These are phyloP conservation scores for Mungos mungo DNA, from an alignment of 2,113 vertebrate genomes.

Conservation along the genomic window DNA sequence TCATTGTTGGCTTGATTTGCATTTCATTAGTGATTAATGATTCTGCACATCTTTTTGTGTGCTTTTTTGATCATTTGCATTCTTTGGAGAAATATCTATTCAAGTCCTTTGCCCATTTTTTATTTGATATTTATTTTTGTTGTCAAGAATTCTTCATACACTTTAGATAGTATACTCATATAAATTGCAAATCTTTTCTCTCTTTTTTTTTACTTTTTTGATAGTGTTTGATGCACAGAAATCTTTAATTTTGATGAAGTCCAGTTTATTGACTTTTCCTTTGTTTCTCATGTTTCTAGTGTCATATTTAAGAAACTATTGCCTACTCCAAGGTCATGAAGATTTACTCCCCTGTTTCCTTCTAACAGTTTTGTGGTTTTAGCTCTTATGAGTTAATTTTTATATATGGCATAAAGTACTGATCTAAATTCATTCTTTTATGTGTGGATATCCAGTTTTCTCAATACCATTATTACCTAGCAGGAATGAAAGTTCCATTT, in stretches of 20 bases:
- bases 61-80: not conserved
- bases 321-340: not conserved
- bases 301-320: not conserved
- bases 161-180: not conserved
- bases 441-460: not conserved
- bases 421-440: not conserved
- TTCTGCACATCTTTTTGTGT: not conserved
- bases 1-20: not conserved
- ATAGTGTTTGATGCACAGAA: not conserved
- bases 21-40: not conserved
- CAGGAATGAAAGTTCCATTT: not conserved
- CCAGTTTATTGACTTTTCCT: not conserved
- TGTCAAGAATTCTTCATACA: not conserved
- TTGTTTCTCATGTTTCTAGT: not conserved
- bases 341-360: not conserved
- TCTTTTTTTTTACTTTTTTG: not conserved
- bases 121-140: not conserved
- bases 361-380: not conserved
- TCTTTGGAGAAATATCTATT: not conserved
- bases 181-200: not conserved
- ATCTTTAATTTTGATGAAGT: not conserved
- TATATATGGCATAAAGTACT: not conserved
- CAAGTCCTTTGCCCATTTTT: not conserved
- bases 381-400: not conserved
- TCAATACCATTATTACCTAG: not conserved